These are phyloP conservation scores for Pedetes capensis DNA, from an alignment of 2,113 vertebrate genomes.

Conservation along the genomic window DNA sequence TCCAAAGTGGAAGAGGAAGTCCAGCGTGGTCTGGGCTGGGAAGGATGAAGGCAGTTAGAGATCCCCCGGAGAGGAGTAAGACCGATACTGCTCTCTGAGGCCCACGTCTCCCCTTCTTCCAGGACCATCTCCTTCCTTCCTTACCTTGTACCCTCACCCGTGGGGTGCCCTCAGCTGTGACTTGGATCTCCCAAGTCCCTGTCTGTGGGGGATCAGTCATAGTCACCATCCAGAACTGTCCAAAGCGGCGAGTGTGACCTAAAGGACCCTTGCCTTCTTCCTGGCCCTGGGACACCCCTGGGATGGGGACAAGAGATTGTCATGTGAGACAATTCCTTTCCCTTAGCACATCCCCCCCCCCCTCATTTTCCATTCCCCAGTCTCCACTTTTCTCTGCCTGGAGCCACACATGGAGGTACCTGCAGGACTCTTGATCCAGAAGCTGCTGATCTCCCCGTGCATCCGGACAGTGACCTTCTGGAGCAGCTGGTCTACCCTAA, in stretches of 20 bases:
- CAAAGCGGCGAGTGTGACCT: conserved; percentile 73
- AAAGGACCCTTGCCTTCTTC: conserved; percentile 71
- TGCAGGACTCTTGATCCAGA: conserved; percentile 83
- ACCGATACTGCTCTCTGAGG: neutral
- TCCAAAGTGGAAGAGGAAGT: conserved; percentile 92
- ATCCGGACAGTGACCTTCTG: conserved; percentile 82
- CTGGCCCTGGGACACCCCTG: conserved; percentile 67
- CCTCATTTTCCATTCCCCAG: neutral
- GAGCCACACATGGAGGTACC: conserved; percentile 73
- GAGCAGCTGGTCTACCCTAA: conserved; percentile 86
- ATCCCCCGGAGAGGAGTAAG: neutral
- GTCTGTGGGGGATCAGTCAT: conserved; percentile 79
- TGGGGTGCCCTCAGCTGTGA: conserved; percentile 78
- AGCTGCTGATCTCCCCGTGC: conserved; percentile 81
- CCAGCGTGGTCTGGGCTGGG: conserved; percentile 86
- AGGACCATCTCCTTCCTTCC: neutral
- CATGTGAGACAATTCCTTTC: neutral
- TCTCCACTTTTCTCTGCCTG: neutral
- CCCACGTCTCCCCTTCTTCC: neutral
- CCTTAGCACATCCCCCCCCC: neutral
- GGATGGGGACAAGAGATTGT: neutral
- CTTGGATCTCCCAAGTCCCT: conserved; percentile 85
- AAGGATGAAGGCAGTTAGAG: neutral
- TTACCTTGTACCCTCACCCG: conserved; percentile 87
- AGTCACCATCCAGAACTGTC: conserved; percentile 85